Evolutionary conservation across 2,113 vertebrate genomes (phyloP).

Genomic region (Xerus inauris): DNA sequence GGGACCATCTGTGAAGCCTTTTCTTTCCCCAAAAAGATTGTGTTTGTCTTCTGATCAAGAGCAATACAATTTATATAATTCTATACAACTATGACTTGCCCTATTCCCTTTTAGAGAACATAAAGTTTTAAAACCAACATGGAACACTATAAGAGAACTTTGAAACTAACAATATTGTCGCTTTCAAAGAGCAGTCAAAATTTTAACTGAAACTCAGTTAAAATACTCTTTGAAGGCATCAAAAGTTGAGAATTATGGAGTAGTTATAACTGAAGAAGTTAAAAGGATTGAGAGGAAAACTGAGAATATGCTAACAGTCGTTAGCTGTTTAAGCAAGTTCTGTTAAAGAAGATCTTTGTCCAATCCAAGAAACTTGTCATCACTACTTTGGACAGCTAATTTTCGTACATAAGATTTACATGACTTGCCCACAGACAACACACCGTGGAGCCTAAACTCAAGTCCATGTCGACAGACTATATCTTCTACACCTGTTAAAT

Average conservation of each 20-base stretch:
- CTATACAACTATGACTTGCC: background rate
- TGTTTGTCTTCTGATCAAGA: background rate
- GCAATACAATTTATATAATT: background rate
- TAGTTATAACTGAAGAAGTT: background rate
- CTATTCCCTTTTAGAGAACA: background rate
- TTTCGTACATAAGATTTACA: background rate
- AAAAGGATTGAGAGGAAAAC: background rate
- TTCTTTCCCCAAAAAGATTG: background rate
- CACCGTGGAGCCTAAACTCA: background rate
- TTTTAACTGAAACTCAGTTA: background rate
- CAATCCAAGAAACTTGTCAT: background rate
- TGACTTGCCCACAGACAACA: background rate
- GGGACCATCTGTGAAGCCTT: background rate
- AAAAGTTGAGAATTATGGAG: background rate
- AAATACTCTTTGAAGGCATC: background rate
- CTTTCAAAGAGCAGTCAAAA: background rate
- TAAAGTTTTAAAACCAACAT: background rate
- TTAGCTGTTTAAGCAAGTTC: background rate
- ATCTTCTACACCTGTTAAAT: background rate
- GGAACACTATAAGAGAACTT: background rate
- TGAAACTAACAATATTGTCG: background rate
- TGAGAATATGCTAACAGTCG: background rate
- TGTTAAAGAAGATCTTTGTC: background rate
- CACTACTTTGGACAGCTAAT: background rate
- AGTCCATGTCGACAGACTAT: background rate